Percentiles rank a stretch among this genome's conserved stretches.
Conservation (phyloP, 1,140 invertebrate species). For the Solenopsis invicta region DNA sequence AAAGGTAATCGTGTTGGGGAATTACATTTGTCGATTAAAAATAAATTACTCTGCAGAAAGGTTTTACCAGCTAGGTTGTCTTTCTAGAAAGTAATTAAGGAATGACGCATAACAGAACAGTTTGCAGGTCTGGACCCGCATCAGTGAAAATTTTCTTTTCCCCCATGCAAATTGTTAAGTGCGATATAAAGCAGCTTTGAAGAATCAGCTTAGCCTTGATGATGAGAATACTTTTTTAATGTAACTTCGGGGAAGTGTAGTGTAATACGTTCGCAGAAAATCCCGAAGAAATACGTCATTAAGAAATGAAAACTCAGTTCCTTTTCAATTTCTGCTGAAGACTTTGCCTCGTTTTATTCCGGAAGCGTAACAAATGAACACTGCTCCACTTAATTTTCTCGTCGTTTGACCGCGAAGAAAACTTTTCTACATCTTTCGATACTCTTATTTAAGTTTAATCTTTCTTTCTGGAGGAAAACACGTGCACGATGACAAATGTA, state of each 20-base stretch:
- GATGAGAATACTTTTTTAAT: conserved; percentile 1
- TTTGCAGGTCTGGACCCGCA: neutral
- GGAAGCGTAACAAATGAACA: neutral
- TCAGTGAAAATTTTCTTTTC: neutral
- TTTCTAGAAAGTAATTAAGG: neutral
- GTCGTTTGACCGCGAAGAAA: neutral
- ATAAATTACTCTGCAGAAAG: conserved; percentile 12
- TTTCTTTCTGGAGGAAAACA: neutral
- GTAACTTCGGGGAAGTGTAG: neutral
- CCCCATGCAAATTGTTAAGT: conserved; percentile 16
- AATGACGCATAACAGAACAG: neutral
- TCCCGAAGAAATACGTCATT: conserved; percentile 3
- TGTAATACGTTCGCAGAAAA: neutral
- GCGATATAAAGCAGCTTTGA: neutral
- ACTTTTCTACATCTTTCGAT: neutral
- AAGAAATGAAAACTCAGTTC: neutral
- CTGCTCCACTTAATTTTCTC: neutral
- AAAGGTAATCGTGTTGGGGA: neutral
- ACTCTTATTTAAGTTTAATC: conserved; percentile 3
- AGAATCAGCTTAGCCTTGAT: conserved; percentile 1
- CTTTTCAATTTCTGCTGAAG: neutral
- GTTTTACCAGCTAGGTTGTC: neutral
- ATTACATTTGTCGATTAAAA: conserved; percentile 29
- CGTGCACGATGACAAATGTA: neutral
- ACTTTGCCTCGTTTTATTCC: neutral